A percentile compares a stretch with the other conserved stretches of the same genome.
These are phyloP conservation scores for Tretioscincus oriximinensis DNA, from an alignment of 2,113 vertebrate species.

Conservation along the genomic window DNA sequence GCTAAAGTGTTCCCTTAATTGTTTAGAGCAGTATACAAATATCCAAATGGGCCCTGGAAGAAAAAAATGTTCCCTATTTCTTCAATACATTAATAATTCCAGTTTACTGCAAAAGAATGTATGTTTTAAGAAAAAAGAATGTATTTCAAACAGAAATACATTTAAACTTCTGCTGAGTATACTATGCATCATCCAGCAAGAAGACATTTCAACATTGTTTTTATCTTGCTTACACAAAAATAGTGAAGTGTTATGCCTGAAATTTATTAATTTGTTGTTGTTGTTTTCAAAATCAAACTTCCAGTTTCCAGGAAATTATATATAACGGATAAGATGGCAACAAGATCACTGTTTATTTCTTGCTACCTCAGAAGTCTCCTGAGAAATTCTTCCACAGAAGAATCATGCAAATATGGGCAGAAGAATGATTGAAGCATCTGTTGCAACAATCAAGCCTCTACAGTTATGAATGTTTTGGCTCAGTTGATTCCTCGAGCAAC, in stretches of 20 bases:
- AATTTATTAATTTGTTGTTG: not conserved
- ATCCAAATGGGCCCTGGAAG: no score
- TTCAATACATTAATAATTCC: not conserved
- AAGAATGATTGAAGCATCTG: not conserved
- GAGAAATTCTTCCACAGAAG: not conserved
- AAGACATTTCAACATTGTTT: not conserved
- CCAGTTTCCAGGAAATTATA: not conserved
- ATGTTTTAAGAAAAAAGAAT: not conserved
- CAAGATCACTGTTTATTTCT: not conserved
- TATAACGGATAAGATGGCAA: not conserved
- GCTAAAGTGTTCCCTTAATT: no score
- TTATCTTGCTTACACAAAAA: not conserved
- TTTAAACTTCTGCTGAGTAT: not conserved
- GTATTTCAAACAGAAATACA: not conserved
- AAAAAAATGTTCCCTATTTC: no score
- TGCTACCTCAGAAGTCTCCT: slow-evolving; percentile 5
- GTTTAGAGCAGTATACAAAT: no score
- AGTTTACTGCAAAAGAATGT: not conserved
- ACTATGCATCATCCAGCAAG: no score
- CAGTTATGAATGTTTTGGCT: not conserved
- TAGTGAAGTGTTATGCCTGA: not conserved
- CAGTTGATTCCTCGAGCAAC: not conserved
- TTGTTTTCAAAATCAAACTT: not conserved
- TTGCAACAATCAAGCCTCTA: not conserved
- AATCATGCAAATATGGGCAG: slow-evolving; percentile 1